These are phyloP conservation scores for Macrotis lagotis DNA, from an alignment of 2,113 vertebrate species.

Conservation along the genomic window DNA sequence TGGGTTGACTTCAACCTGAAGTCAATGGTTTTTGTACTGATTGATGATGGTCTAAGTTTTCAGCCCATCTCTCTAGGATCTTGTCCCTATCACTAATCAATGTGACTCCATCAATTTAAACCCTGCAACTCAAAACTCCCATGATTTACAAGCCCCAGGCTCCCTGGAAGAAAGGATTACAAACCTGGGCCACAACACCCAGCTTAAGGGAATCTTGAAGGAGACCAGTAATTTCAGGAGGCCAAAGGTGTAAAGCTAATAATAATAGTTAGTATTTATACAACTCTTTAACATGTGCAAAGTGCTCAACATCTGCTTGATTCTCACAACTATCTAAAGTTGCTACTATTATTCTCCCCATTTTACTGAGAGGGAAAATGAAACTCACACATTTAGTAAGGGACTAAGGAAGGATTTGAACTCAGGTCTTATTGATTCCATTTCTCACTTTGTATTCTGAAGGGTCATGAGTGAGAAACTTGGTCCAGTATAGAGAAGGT, in stretches of 20 bases:
- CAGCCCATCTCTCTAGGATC: too few relatives aligned
- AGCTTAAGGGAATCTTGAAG: not conserved
- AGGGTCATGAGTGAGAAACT: not conserved
- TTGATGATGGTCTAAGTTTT: too few relatives aligned
- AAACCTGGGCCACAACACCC: not conserved
- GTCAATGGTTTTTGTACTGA: too few relatives aligned
- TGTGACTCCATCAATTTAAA: too few relatives aligned
- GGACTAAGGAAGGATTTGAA: not conserved
- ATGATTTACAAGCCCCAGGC: not conserved
- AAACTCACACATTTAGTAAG: not conserved
- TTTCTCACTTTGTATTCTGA: not conserved
- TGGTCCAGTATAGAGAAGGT: too few relatives aligned
- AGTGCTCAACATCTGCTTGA: not conserved
- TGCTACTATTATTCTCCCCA: not conserved
- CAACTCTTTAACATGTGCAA: not conserved
- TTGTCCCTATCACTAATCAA: too few relatives aligned
- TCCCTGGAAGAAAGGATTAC: not conserved
- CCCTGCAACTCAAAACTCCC: not conserved
- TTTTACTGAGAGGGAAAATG: not conserved
- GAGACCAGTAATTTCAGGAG: not conserved
- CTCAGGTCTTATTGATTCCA: not conserved
- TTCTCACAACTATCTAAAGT: not conserved
- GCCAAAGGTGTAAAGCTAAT: not conserved
- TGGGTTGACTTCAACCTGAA: too few relatives aligned
- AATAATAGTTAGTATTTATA: not conserved